Percentiles rank a stretch among this genome's conserved stretches.
Conservation (phyloP, 2,797 vertebrate genomes). For the Pseudomugil tenellus region DNA sequence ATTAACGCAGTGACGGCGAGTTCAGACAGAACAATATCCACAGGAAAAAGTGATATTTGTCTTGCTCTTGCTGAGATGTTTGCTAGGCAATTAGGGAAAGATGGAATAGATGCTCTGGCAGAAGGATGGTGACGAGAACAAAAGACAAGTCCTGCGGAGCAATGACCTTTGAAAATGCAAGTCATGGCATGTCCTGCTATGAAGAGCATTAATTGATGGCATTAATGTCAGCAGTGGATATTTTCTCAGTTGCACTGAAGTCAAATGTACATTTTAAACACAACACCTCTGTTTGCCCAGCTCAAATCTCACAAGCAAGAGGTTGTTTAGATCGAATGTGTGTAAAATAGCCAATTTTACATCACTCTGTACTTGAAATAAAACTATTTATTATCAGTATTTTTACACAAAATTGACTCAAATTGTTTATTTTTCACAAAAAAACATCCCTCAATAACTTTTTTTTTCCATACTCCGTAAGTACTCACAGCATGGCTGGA, state of each 20-base stretch:
- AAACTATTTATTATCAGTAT: neutral
- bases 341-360: slow-evolving; percentile 1
- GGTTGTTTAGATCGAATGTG: slow-evolving; percentile 3
- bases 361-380: neutral
- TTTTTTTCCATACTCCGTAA: neutral
- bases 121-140: slow-evolving; percentile 34
- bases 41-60: slow-evolving; percentile 72
- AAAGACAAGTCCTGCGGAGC: slow-evolving; percentile 51
- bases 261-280: slow-evolving; percentile 28
- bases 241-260: neutral
- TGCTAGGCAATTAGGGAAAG: slow-evolving; percentile 70
- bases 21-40: slow-evolving; percentile 72
- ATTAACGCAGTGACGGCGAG: slow-evolving; percentile 56
- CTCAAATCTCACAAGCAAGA: slow-evolving; percentile 9
- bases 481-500: slow-evolving; percentile 21
- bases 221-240: slow-evolving; percentile 32
- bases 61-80: slow-evolving; percentile 70
- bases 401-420: slow-evolving; percentile 24
- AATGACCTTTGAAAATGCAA: slow-evolving; percentile 63
- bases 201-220: slow-evolving; percentile 63
- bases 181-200: slow-evolving; percentile 25
- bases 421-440: neutral
- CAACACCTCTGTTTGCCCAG: neutral
- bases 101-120: slow-evolving; percentile 20
- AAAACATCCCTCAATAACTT: slow-evolving; percentile 2